Evolutionary conservation across 2,113 vertebrate species (phyloP).

Genomic region (Cyprinus carpio): DNA sequence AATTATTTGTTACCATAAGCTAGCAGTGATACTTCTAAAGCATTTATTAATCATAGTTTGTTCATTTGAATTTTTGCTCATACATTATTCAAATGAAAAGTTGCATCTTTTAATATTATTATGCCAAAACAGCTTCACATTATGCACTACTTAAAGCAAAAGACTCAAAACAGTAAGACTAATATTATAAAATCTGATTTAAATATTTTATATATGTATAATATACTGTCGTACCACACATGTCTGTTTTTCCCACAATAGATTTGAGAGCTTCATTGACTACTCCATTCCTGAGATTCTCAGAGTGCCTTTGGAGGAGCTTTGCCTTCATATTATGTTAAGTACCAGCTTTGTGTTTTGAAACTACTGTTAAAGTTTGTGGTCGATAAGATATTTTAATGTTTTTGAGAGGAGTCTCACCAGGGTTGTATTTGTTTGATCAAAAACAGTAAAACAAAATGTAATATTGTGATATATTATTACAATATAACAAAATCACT

Average conservation of each 20-base stretch:
- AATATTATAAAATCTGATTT: background rate
- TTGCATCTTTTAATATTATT: too few species aligned
- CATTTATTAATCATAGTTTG: too few species aligned
- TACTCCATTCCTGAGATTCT: slow-evolving; percentile 96
- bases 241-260: slow-evolving; percentile 58
- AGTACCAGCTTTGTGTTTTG: background rate
- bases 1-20: too few species aligned
- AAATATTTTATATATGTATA: background rate
- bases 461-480: background rate
- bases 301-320: slow-evolving; percentile 93
- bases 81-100: too few species aligned
- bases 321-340: slow-evolving; percentile 98
- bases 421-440: background rate
- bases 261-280: slow-evolving; percentile 91
- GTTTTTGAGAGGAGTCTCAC: background rate
- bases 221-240: background rate
- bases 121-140: background rate
- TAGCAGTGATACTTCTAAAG: too few species aligned
- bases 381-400: background rate
- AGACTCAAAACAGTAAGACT: background rate
- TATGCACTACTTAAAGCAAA: background rate
- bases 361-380: background rate
- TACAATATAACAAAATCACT: background rate
- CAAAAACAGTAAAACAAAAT: background rate
- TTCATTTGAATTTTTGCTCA: too few species aligned